Base-by-base conservation (phyloP, 2,113 vertebrate species). In the Bufo gargarizans region DNA sequence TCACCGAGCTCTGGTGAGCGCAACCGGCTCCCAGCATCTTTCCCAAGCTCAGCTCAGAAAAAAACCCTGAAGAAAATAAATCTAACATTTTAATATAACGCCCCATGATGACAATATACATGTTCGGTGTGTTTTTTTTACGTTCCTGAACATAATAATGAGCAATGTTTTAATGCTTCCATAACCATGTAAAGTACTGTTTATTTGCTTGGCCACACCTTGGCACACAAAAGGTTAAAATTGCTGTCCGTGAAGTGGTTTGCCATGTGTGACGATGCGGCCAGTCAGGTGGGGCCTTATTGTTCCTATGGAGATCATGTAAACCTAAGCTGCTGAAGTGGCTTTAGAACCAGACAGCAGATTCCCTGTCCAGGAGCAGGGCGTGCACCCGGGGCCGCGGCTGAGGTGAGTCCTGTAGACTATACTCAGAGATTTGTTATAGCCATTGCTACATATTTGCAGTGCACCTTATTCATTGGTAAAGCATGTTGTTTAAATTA, bases 241-340 rank as follows among this genome's bases (percentile, higher is more conserved):
- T 43, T 4, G 10, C 22, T 19, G 55, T 63, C 4, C 22, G 8
- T 7, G 71, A 49, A 74, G 77, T 11, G 5, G 56, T 67, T 14
- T 20, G 49, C 61, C 55, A 65, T 67, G 55, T 67, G 87, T 88
- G 55, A 47, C 71, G 45, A 10, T 83, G 71, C 3, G 59, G 16
- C 80, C 69, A 88, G 71, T 77, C 14, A 55, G 56, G 47, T 56
- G 81, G 77, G 19, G 67, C 56, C 59, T 5, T 84, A 84, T 84
- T 88, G 81, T 88, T 76, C 83, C 87, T 63, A 84, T 63, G 59
- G 87, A n/a, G 55, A 77, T 74, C 9, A 59, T 87, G 86, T 87
- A 82, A 58, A 88, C 33, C 16, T 19, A 65, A 67, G 9, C 49
- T 67, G 20, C 61, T 83, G 1, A 50, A 69, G 61, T 49, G 45